Evolutionary conservation across 2,113 vertebrate species (phyloP).

Genomic region (Cyprinus carpio): DNA sequence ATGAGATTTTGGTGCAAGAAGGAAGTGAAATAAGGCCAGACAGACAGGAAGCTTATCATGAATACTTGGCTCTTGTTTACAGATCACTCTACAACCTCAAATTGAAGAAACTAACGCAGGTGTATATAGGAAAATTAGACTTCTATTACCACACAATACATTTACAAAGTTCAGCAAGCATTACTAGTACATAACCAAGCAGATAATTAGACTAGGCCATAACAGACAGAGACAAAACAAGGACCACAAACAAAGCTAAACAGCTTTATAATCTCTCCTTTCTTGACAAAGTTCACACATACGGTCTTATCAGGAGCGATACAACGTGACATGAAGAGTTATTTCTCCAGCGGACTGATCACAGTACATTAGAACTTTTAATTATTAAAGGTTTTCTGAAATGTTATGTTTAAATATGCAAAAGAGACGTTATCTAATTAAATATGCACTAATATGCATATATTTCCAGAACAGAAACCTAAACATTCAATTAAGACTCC

Average conservation of each 20-base stretch:
- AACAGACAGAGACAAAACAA: not conserved
- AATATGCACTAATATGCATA: too few relatives aligned
- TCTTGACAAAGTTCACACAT: not conserved
- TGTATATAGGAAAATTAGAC: not conserved
- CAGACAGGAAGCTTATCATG: not conserved
- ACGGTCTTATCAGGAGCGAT: not conserved
- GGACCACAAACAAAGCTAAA: not conserved
- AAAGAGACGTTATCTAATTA: too few relatives aligned
- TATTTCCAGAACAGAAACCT: too few relatives aligned
- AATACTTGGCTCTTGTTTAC: not conserved
- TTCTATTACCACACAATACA: not conserved
- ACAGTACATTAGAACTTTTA: not conserved
- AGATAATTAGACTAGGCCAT: not conserved
- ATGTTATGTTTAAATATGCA: not conserved
- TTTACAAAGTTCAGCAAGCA: not conserved
- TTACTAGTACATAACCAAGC: not conserved
- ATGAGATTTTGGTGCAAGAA: not conserved
- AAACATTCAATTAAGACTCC: too few relatives aligned
- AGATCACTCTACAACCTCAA: not conserved
- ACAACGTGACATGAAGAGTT: not conserved
- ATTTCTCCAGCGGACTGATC: too few relatives aligned
- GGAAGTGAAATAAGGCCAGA: constrained; percentile 5
- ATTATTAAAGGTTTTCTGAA: not conserved
- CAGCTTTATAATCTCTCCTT: not conserved
- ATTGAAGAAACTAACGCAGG: not conserved